Conservation (phyloP, 2,888 invertebrate genomes). For the Cheilosia vulpina region DNA sequence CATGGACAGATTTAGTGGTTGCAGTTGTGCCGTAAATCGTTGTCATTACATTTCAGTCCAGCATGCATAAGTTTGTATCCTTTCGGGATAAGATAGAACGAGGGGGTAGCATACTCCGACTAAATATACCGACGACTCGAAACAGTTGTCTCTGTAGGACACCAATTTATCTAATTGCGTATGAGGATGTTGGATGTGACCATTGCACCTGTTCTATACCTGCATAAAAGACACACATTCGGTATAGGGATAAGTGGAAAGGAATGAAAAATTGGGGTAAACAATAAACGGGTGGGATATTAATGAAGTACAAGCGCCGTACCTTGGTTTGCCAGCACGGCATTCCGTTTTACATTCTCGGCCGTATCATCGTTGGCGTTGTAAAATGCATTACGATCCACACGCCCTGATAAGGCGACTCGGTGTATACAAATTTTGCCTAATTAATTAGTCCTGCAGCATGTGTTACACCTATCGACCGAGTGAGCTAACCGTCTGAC, state of each 20-base stretch:
- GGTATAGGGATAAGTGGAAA: neutral
- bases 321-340: slow-evolving; percentile 8
- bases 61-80: slow-evolving; percentile 57
- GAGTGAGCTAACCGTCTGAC: slow-evolving; percentile 20
- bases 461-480: slow-evolving; percentile 62
- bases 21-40: slow-evolving; percentile 74
- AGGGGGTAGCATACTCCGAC: neutral
- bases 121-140: neutral
- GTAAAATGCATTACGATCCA: slow-evolving; percentile 65
- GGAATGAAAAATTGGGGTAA: slow-evolving; percentile 28
- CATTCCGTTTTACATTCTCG: slow-evolving; percentile 26
- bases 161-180: slow-evolving; percentile 50
- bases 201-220: slow-evolving; percentile 64
- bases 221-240: slow-evolving; percentile 38
- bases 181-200: slow-evolving; percentile 2
- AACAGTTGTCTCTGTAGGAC: slow-evolving; percentile 39
- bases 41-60: slow-evolving; percentile 60
- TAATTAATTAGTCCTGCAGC: slow-evolving; percentile 73
- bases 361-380: slow-evolving; percentile 46
- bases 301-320: slow-evolving; percentile 57
- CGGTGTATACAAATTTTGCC: slow-evolving; percentile 61
- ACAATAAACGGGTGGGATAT: slow-evolving; percentile 56
- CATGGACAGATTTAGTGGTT: slow-evolving; percentile 73
- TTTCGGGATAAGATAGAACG: slow-evolving; percentile 48
- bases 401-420: slow-evolving; percentile 57